These are phyloP conservation scores for Coboldia fuscipes DNA, from an alignment of 1,140 invertebrate species.

Conservation along the genomic window DNA sequence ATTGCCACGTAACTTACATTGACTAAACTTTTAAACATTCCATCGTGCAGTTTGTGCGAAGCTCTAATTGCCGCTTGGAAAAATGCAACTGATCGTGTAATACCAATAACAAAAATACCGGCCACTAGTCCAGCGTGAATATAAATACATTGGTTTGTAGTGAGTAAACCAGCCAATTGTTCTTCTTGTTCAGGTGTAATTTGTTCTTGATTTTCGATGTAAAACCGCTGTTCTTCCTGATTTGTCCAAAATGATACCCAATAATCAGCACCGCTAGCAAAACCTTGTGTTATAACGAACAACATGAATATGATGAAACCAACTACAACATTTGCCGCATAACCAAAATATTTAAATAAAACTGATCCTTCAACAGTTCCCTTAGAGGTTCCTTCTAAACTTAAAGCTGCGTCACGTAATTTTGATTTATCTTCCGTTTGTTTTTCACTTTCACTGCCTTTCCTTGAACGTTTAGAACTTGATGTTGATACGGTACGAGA, in stretches of 20 bases:
- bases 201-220: neutral
- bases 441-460: neutral
- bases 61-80: conserved; percentile 1
- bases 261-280: conserved; percentile 30
- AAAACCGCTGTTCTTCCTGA: neutral
- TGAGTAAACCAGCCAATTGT: conserved; percentile 2
- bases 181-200: neutral
- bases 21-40: conserved; percentile 13
- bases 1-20: conserved; percentile 14
- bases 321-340: conserved; percentile 16
- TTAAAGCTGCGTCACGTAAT: neutral
- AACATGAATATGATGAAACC: conserved; percentile 16
- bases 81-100: conserved; percentile 2
- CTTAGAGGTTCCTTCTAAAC: conserved; percentile 4
- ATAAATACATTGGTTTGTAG: conserved; percentile 19
- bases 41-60: conserved; percentile 2
- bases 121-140: conserved; percentile 26
- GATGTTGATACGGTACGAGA: neutral
- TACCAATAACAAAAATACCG: conserved; percentile 22
- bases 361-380: conserved; percentile 7
- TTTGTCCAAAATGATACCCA: conserved; percentile 34
- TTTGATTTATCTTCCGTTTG: neutral
- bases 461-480: neutral
- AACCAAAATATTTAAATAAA: conserved; percentile 6
- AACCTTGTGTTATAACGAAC: conserved; percentile 23